These are phyloP conservation scores for Acanthococcus lagerstroemiae DNA, from an alignment of 2,888 invertebrate genomes.

Conservation along the genomic window DNA sequence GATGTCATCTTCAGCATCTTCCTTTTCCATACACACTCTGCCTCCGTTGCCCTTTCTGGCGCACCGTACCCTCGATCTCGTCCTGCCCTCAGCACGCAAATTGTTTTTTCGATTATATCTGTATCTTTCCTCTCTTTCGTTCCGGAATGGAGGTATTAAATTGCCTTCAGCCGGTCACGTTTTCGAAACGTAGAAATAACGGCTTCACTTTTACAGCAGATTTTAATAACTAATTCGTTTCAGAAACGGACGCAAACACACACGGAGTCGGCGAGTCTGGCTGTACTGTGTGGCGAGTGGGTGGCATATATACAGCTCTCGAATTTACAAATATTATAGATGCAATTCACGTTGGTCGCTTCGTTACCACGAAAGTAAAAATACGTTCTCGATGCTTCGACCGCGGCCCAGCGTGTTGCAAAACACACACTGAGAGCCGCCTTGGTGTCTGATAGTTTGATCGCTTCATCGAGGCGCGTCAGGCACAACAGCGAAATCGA, in stretches of 20 bases:
- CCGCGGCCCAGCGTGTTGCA: slow-evolving; percentile 1
- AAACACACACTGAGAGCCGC: slow-evolving; percentile 4
- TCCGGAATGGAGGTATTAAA: not conserved
- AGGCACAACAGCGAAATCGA: no score
- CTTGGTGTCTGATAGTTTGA: not conserved
- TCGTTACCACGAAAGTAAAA: slow-evolving; percentile 10
- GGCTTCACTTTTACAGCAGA: not conserved
- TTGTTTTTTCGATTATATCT: no score
- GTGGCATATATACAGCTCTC: not conserved
- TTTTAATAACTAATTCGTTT: slow-evolving; percentile 22
- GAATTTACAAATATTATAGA: slow-evolving; percentile 7
- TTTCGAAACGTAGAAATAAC: not conserved
- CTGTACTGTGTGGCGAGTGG: slow-evolving; percentile 8
- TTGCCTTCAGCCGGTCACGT: slow-evolving; percentile 12
- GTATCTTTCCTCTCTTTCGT: not conserved
- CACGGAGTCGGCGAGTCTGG: not conserved
- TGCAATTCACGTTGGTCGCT: slow-evolving; percentile 11
- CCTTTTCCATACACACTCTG: no score
- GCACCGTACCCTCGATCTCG: no score
- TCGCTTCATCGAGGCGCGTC: not conserved
- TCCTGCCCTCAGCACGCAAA: no score
- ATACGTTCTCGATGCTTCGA: not conserved
- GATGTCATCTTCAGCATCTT: no score
- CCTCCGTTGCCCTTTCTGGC: no score
- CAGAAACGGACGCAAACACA: not conserved